Conservation (phyloP, 2,113 vertebrate genomes). For the Prietella phreatophila region DNA sequence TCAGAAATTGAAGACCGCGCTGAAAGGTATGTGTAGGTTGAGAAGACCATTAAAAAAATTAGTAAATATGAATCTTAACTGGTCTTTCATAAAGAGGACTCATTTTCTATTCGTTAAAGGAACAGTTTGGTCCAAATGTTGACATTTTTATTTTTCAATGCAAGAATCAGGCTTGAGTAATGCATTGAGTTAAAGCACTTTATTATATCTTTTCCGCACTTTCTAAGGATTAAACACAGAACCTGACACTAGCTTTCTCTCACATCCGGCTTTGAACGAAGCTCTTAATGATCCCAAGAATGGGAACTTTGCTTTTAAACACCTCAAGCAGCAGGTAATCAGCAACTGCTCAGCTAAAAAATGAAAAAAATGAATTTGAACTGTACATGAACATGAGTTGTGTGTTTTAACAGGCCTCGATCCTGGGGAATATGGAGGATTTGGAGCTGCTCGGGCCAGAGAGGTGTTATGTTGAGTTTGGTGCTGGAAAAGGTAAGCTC, state of each 20-base stretch:
- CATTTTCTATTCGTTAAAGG: neutral
- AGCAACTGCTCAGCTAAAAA: neutral
- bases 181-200: neutral
- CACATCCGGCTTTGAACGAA: slow-evolving; percentile 78
- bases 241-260: slow-evolving; percentile 73
- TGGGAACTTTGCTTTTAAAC: slow-evolving; percentile 87
- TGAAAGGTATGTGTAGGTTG: slow-evolving; percentile 68
- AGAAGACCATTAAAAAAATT: neutral
- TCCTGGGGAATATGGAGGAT: slow-evolving; percentile 89
- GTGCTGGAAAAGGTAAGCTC: slow-evolving; percentile 91
- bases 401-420: slow-evolving; percentile 79
- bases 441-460: slow-evolving; percentile 81
- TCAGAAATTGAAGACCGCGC: slow-evolving; percentile 77
- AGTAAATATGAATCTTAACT: neutral
- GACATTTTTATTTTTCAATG: neutral
- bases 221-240: slow-evolving; percentile 67
- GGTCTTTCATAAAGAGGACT: neutral
- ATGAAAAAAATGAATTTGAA: neutral
- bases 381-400: neutral
- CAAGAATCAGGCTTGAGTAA: neutral
- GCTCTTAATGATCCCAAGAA: slow-evolving; percentile 87
- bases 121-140: neutral
- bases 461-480: slow-evolving; percentile 92
- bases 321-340: slow-evolving; percentile 91
- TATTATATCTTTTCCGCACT: neutral